phyloP scores from a whole-genome alignment of 1,140 invertebrate genomes.

The Ceratina australensis region DNA sequence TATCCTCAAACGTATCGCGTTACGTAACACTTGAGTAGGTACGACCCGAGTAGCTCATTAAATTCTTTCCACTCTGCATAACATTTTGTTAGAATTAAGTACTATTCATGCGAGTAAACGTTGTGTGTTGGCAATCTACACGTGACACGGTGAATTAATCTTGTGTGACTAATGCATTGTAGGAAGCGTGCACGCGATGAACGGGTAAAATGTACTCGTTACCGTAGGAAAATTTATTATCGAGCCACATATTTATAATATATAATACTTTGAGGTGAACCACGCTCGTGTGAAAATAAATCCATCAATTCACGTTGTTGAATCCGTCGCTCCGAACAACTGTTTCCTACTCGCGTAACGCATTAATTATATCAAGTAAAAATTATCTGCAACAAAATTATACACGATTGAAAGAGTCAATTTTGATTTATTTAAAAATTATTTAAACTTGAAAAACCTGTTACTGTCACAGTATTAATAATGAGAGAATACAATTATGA shows the following conservation, averaged over 20 bases:
- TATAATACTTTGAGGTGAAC: background rate
- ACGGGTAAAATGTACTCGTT: background rate
- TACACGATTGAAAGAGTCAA: too few species aligned
- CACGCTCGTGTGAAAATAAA: too few species aligned
- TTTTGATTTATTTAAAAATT: too few species aligned
- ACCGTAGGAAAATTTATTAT: background rate
- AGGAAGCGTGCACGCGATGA: constrained; percentile 7
- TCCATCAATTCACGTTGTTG: background rate
- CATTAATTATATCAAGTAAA: too few species aligned
- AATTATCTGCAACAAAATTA: too few species aligned
- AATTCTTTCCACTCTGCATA: background rate
- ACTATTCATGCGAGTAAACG: constrained; percentile 5
- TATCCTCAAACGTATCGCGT: background rate
- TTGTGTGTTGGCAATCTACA: constrained; percentile 5
- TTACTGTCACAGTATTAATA: background rate
- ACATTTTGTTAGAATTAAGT: constrained; percentile 4
- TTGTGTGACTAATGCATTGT: background rate
- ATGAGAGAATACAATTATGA: background rate
- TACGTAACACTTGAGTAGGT: background rate
- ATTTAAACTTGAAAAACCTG: too few species aligned
- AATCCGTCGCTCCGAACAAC: too few species aligned
- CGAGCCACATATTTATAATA: background rate
- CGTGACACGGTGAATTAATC: background rate
- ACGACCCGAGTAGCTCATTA: constrained; percentile 6
- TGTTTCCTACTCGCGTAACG: too few species aligned